Evolutionary conservation across 1,140 invertebrate genomes (phyloP), one percentile per base, ranked within the genome.

Genomic region (Bombyx mandarina): DNA sequence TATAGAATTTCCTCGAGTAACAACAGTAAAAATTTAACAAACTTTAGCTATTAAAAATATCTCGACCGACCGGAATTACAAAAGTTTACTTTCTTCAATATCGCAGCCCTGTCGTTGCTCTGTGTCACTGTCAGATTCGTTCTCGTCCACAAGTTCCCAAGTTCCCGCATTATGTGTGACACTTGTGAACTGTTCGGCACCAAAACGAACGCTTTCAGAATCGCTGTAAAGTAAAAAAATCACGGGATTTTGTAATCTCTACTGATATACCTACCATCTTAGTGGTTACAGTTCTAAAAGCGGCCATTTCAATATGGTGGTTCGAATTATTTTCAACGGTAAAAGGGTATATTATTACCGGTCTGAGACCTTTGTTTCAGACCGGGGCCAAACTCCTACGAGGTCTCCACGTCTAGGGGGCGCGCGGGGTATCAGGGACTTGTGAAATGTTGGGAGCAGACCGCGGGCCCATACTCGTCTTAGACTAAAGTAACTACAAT

Each of bases 181-280:
- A 67, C 52, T 49, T 64, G 45, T 18, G 3, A 12, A 44, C 55
- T 69, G 7, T 60, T 63, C 9, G 54, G 52, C 6, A 65, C 43
- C 9, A 67, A 56, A 43, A 72, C 54, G 0, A 57, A 9, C 4
- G 54, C 60, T 94, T 66, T 56, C n/a, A 56, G 9, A 43, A 49
- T 56, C 7, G 54, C 54, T 56, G 45, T 48, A 45, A 54, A 6
- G 26, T 35, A 35, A 35, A 35, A 35, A 35, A 18, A 18, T 18
- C 12, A 18, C 12, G 12, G 12, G 12, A 18, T 1, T 18, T 18
- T 18, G 12, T 18, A 18, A 18, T 18, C 4, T 35, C 26, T 35
- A 35, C 4, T 35, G 26, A 35, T 35, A 35, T 35, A 35, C 26
- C 26, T 35, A 35, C 26, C 26, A 35, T 5, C 26, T 5, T 35